These are phyloP conservation scores for Clepsis dumicolana DNA, from an alignment of 2,888 invertebrate species.

Conservation along the genomic window DNA sequence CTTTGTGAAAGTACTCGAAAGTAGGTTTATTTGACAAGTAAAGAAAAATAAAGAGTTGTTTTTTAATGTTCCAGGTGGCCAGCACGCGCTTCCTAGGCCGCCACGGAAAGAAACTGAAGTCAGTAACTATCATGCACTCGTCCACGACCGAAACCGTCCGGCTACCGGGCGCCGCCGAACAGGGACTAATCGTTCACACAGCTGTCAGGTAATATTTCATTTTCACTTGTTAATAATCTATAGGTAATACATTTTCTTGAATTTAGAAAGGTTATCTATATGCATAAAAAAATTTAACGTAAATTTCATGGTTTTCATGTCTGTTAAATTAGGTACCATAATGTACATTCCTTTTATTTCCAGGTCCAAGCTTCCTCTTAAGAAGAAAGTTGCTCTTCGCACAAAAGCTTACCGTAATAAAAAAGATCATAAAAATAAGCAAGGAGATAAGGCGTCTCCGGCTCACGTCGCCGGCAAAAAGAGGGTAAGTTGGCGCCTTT, in stretches of 20 bases:
- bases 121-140: slow-evolving; percentile 95
- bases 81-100: slow-evolving; percentile 94
- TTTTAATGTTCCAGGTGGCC: slow-evolving; percentile 86
- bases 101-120: slow-evolving; percentile 92
- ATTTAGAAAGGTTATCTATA: no score
- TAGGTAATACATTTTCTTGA: neutral
- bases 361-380: slow-evolving; percentile 94
- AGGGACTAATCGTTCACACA: slow-evolving; percentile 93
- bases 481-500: slow-evolving; percentile 68
- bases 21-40: no score
- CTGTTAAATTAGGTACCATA: slow-evolving; percentile 3
- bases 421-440: slow-evolving; percentile 76
- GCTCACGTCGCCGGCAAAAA: slow-evolving; percentile 78
- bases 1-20: no score
- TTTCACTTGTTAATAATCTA: neutral
- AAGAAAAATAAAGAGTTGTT: neutral
- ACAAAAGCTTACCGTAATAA: slow-evolving; percentile 86
- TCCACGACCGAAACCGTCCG: slow-evolving; percentile 96
- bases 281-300: no score
- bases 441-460: slow-evolving; percentile 77
- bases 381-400: slow-evolving; percentile 92
- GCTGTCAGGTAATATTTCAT: slow-evolving; percentile 86
- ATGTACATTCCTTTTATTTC: slow-evolving; percentile 46
- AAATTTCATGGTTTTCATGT: neutral
- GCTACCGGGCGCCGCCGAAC: slow-evolving; percentile 91